Percentiles rank a stretch among this genome's conserved stretches.
These are phyloP conservation scores for Porites lutea DNA, from an alignment of 64 coral and sea anemone species.

Conservation along the genomic window DNA sequence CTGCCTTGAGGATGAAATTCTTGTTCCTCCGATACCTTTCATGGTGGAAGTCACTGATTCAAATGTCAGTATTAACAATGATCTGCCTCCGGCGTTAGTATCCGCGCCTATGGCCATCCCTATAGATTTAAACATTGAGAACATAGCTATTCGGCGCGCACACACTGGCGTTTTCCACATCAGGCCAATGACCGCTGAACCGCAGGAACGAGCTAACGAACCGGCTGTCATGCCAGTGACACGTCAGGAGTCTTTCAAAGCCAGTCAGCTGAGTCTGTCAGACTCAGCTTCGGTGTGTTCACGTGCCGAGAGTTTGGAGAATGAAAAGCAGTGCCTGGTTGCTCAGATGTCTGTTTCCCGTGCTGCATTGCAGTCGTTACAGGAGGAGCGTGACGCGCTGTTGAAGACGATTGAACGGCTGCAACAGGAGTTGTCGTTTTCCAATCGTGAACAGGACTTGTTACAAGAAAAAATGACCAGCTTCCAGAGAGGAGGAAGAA, in stretches of 20 bases:
- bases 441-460: constrained; percentile 92
- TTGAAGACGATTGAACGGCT: constrained; percentile 92
- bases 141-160: constrained; percentile 72
- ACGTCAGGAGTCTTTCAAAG: constrained; percentile 51
- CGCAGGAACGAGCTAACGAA: neutral
- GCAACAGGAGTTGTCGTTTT: constrained; percentile 78
- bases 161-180: constrained; percentile 72
- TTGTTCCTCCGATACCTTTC: constrained; percentile 77
- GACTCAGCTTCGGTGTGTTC: constrained; percentile 64
- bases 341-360: constrained; percentile 82
- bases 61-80: constrained; percentile 63
- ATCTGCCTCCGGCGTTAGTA: constrained; percentile 66
- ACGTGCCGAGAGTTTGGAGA: constrained; percentile 36
- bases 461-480: constrained; percentile 77
- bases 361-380: constrained; percentile 64
- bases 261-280: constrained; percentile 73
- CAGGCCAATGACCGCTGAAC: constrained; percentile 12
- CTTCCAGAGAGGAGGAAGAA: constrained; percentile 58
- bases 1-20: constrained; percentile 89
- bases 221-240: constrained; percentile 5
- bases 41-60: constrained; percentile 75
- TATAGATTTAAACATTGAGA: constrained; percentile 79
- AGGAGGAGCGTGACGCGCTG: constrained; percentile 83
- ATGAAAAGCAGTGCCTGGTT: constrained; percentile 75
- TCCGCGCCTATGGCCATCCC: constrained; percentile 84